These are phyloP conservation scores for Protula sp. DNA, from an alignment of 2,888 invertebrate species.

Conservation along the genomic window DNA sequence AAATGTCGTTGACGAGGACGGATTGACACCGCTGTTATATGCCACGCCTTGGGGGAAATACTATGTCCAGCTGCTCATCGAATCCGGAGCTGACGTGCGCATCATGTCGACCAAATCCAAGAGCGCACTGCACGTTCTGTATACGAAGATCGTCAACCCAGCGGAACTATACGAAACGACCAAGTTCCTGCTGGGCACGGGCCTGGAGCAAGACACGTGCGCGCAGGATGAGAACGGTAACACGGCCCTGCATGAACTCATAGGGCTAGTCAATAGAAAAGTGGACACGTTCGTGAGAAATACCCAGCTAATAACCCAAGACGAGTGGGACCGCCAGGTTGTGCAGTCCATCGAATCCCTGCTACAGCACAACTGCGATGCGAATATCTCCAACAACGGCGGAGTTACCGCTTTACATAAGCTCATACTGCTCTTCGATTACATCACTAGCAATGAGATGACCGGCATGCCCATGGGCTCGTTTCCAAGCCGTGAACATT, in stretches of 20 bases:
- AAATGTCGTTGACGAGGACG: constrained; percentile 57
- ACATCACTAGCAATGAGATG: constrained; percentile 18
- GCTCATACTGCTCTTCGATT: constrained; percentile 52
- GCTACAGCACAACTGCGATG: constrained; percentile 44
- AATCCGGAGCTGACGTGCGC: constrained; percentile 67
- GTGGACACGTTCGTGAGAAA: constrained; percentile 56
- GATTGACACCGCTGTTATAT: constrained; percentile 74
- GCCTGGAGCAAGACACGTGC: constrained; percentile 67
- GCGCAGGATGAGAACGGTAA: constrained; percentile 68
- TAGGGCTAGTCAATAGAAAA: constrained; percentile 59
- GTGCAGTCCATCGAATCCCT: constrained; percentile 36
- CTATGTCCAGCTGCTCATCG: constrained; percentile 58
- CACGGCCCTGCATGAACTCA: constrained; percentile 63
- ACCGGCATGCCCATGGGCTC: constrained; percentile 21
- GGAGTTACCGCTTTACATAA: constrained; percentile 71
- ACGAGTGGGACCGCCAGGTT: constrained; percentile 27
- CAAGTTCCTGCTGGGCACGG: constrained; percentile 66
- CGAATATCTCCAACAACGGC: constrained; percentile 51
- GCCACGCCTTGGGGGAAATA: constrained; percentile 68
- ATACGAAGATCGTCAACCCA: constrained; percentile 50
- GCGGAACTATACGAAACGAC: constrained; percentile 64
- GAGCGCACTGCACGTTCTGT: constrained; percentile 58
- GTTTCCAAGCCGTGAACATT: constrained; percentile 26
- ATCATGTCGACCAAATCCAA: constrained; percentile 67
- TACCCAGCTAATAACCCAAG: constrained; percentile 55